Conservation (phyloP, 2,113 vertebrate genomes). For the Chloropsis cyanopogon region DNA sequence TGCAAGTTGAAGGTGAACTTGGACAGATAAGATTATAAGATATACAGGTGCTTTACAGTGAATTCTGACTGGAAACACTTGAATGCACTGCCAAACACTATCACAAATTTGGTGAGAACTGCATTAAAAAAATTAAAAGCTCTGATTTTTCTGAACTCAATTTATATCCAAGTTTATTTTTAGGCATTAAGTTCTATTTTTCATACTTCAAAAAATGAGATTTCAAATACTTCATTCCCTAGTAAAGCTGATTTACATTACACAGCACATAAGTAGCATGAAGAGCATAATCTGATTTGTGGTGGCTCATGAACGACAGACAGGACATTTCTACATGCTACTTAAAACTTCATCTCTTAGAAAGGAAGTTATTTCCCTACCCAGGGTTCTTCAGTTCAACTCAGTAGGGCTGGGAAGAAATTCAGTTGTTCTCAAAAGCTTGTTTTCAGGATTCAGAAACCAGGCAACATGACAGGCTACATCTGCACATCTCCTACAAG, state of each 20-base stretch:
- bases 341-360: neutral
- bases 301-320: neutral
- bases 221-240: neutral
- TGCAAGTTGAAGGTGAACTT: neutral
- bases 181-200: neutral
- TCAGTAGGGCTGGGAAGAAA: neutral
- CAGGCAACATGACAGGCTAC: neutral
- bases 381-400: neutral
- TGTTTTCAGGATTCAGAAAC: neutral
- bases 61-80: neutral
- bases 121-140: neutral
- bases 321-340: neutral
- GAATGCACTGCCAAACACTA: neutral
- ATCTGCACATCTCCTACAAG: neutral
- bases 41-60: neutral
- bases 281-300: neutral
- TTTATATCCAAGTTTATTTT: neutral
- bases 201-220: neutral
- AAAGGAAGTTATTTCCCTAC: neutral
- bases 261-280: neutral
- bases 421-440: neutral
- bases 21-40: neutral
- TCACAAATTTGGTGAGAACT: neutral
- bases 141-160: neutral
- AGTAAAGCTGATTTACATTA: neutral